phyloP scores from a whole-genome alignment of 2,888 invertebrate genomes.

The Epirrhoe tristata region DNA sequence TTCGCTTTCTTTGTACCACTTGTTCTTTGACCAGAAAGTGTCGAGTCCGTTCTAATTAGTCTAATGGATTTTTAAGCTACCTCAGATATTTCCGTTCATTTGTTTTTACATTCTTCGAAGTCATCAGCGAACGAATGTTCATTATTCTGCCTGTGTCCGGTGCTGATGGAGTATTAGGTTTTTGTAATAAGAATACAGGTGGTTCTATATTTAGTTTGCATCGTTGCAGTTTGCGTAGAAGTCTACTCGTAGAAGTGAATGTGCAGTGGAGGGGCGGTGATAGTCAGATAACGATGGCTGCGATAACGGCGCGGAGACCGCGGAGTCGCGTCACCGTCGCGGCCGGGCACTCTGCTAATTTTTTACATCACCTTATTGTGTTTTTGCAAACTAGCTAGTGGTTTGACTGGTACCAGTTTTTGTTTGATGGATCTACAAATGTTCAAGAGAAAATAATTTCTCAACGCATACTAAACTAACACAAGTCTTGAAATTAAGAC shows the following conservation, averaged over 20 bases:
- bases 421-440: constrained; percentile 20
- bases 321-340: constrained; percentile 47
- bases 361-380: constrained; percentile 27
- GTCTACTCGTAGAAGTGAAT: constrained; percentile 55
- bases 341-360: constrained; percentile 23
- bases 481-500: background rate
- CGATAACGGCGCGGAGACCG: constrained; percentile 72
- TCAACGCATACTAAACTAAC: background rate
- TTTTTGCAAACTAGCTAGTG: constrained; percentile 30
- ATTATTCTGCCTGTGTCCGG: constrained; percentile 10
- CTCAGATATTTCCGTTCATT: constrained; percentile 27
- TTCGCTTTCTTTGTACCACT: constrained; percentile 60
- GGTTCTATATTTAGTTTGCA: constrained; percentile 14
- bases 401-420: constrained; percentile 25
- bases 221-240: constrained; percentile 21
- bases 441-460: constrained; percentile 14
- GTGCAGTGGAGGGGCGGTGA: constrained; percentile 67
- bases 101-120: constrained; percentile 27
- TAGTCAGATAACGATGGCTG: constrained; percentile 72
- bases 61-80: constrained; percentile 45
- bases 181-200: background rate
- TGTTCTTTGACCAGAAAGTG: constrained; percentile 55
- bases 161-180: constrained; percentile 6
- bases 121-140: constrained; percentile 25
- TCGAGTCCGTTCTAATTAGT: constrained; percentile 55